Conservation (phyloP, 2,797 vertebrate genomes). For the Urocyon cinereoargenteus region DNA sequence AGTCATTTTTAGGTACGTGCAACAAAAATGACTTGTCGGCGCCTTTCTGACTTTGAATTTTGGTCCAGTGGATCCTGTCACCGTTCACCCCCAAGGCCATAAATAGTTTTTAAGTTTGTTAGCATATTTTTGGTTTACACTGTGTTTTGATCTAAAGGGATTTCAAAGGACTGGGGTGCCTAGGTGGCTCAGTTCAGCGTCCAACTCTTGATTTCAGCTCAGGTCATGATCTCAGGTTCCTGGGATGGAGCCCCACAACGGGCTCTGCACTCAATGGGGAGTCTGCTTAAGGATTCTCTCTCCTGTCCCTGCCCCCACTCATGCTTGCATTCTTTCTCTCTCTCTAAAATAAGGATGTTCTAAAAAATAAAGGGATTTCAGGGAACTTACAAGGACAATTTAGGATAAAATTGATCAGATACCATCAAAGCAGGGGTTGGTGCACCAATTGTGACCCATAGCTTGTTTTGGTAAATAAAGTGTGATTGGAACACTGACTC, state of each 20-base stretch:
- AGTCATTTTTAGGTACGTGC: constrained; percentile 94
- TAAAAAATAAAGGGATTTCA: neutral
- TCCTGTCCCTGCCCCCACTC: no score
- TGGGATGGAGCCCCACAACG: neutral
- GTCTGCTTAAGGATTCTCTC: neutral
- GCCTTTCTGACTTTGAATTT: neutral
- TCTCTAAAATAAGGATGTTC: no score
- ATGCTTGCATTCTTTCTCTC: no score
- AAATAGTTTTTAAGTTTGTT: neutral
- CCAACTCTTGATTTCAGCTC: neutral
- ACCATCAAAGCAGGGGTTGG: neutral
- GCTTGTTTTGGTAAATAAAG: neutral
- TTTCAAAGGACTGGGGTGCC: neutral
- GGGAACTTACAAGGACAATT: neutral
- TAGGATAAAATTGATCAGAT: neutral
- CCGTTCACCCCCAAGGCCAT: fast-evolving
- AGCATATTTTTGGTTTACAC: neutral
- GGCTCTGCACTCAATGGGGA: neutral
- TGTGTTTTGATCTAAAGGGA: neutral
- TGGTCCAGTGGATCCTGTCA: neutral
- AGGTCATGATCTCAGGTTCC: neutral
- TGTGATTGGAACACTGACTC: neutral
- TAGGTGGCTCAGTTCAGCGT: neutral
- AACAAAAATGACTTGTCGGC: fast-evolving
- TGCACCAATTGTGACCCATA: neutral